Conservation (phyloP, 2,888 invertebrate genomes). For the Lepetodrilus schrolli region DNA sequence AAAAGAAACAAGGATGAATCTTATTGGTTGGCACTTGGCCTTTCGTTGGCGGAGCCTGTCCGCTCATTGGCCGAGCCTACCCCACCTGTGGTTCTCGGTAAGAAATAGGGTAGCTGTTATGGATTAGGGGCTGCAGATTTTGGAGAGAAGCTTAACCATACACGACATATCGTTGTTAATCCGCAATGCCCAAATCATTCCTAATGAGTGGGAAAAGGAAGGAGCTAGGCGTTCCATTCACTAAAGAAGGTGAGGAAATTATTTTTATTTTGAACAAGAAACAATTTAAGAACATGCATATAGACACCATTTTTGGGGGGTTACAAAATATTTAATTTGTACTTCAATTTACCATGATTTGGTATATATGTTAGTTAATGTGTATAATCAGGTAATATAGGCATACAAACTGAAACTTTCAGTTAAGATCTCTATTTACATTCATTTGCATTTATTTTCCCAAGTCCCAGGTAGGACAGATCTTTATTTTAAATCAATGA, state of each 20-base stretch:
- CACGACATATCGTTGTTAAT: not conserved
- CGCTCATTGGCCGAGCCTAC: no score
- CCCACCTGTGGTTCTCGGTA: not conserved
- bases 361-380: no score
- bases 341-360: no score
- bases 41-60: slow-evolving; percentile 14
- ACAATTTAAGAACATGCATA: no score
- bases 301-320: no score
- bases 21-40: not conserved
- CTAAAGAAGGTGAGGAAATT: not conserved
- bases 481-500: no score
- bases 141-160: not conserved
- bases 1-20: not conserved
- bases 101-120: not conserved
- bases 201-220: slow-evolving; percentile 14
- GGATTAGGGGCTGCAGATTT: slow-evolving; percentile 22
- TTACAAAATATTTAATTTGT: no score
- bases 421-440: no score
- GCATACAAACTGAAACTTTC: no score
- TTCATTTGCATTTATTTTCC: no score
- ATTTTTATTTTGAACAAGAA: not conserved
- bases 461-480: no score
- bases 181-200: slow-evolving; percentile 21
- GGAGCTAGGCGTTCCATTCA: not conserved
- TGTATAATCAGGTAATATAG: no score